These are phyloP conservation scores for Nipponacmea schrenckii DNA, from an alignment of 2,888 invertebrate genomes.

Conservation along the genomic window DNA sequence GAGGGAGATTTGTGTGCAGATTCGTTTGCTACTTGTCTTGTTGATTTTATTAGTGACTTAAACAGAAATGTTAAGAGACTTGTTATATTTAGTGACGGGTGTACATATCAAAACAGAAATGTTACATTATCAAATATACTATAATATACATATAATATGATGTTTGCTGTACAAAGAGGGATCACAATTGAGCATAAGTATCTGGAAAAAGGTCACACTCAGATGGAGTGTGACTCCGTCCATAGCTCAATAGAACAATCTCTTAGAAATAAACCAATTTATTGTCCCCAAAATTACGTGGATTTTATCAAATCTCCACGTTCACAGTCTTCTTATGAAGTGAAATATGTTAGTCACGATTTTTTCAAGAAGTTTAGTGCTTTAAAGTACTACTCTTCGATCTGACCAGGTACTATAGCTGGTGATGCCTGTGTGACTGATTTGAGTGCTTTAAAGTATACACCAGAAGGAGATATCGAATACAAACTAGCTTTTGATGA, in stretches of 20 bases:
- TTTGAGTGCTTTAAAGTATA: slow-evolving; percentile 23
- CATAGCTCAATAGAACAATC: background rate
- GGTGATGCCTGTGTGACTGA: slow-evolving; percentile 25
- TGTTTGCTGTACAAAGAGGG: background rate
- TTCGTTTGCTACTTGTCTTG: slow-evolving; percentile 8
- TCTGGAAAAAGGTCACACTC: background rate
- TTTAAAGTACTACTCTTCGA: slow-evolving; percentile 18
- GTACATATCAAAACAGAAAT: background rate
- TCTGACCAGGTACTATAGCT: slow-evolving; percentile 22
- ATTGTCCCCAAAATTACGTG: background rate
- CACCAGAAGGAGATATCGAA: slow-evolving; percentile 22
- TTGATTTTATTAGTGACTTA: background rate
- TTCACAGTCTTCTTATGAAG: background rate
- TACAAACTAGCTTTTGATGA: no score
- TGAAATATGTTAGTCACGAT: background rate
- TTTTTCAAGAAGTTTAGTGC: background rate
- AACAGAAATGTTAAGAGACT: background rate
- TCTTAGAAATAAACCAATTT: background rate
- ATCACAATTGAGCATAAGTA: background rate
- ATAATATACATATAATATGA: no score
- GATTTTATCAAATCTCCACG: background rate
- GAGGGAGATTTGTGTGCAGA: background rate
- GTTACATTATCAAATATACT: background rate
- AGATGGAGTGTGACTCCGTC: background rate
- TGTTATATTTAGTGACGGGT: background rate